Percentiles rank a stretch among this genome's conserved stretches.
Evolutionary conservation across 2,888 invertebrate genomes (phyloP).

Genomic region (Raillietiella orientalis): DNA sequence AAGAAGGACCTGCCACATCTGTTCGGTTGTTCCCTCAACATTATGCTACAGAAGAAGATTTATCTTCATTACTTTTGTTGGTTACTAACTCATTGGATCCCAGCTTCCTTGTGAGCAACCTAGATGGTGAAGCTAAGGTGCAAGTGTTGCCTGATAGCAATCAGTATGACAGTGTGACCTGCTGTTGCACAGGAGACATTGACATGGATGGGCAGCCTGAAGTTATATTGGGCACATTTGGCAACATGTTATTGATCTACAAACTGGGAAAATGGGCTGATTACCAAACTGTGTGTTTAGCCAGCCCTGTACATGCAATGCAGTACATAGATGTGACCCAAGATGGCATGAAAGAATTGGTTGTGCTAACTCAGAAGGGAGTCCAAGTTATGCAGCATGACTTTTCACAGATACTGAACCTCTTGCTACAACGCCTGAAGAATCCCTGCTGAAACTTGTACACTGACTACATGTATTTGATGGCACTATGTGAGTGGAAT

Average conservation of each 20-base stretch:
- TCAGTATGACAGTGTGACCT: slow-evolving; percentile 22
- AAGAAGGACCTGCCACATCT: slow-evolving; percentile 20
- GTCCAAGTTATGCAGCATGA: slow-evolving; percentile 29
- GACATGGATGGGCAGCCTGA: slow-evolving; percentile 34
- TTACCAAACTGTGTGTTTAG: too few relatives aligned
- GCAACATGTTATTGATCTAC: slow-evolving; percentile 16
- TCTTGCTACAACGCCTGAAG: too few relatives aligned
- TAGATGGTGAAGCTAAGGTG: slow-evolving; percentile 10
- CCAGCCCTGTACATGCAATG: slow-evolving; percentile 25
- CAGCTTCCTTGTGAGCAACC: slow-evolving; percentile 11
- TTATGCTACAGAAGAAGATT: too few relatives aligned
- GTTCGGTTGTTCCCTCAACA: slow-evolving; percentile 18
- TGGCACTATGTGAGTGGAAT: too few relatives aligned
- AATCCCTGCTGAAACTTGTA: too few relatives aligned
- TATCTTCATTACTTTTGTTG: neutral
- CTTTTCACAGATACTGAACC: too few relatives aligned
- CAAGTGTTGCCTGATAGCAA: slow-evolving; percentile 18
- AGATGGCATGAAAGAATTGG: slow-evolving; percentile 27
- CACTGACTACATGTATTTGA: too few relatives aligned
- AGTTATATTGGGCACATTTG: slow-evolving; percentile 30
- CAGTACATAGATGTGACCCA: slow-evolving; percentile 25
- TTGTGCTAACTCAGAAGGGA: slow-evolving; percentile 27
- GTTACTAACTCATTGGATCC: neutral
- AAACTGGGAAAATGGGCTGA: too few relatives aligned
- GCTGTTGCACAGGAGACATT: slow-evolving; percentile 26